Percentiles rank a stretch among this genome's conserved stretches.
Evolutionary conservation across 2,888 invertebrate species (phyloP).

Genomic region (Heliconius charithonia): DNA sequence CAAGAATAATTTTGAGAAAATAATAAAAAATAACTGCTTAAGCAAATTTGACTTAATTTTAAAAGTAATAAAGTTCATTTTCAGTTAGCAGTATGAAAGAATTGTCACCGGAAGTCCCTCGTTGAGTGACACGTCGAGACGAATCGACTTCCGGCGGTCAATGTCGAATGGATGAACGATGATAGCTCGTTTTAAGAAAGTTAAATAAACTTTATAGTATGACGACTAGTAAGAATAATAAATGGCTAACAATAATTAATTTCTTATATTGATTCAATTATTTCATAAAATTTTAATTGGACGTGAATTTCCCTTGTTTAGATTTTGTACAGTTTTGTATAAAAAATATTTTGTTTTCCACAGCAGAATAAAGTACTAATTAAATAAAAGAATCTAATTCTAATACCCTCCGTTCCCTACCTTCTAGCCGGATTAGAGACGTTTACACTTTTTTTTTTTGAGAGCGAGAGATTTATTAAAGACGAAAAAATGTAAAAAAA

Average conservation of each 20-base stretch:
- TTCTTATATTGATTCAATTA: not conserved
- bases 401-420: too few species aligned
- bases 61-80: constrained; percentile 18
- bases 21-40: not conserved
- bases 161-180: constrained; percentile 55
- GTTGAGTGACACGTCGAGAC: constrained; percentile 69
- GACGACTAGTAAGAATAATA: not conserved
- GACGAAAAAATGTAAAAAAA: too few species aligned
- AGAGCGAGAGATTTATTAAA: too few species aligned
- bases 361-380: too few species aligned
- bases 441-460: too few species aligned
- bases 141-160: constrained; percentile 71
- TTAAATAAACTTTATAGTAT: constrained; percentile 20
- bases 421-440: too few species aligned
- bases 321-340: too few species aligned
- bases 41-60: not conserved
- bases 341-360: too few species aligned
- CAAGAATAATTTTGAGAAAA: not conserved
- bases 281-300: not conserved
- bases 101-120: constrained; percentile 62
- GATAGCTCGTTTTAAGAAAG: constrained; percentile 25
- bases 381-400: too few species aligned
- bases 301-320: not conserved
- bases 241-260: not conserved
- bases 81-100: not conserved